These are phyloP conservation scores for Mareca penelope DNA, from an alignment of 2,797 vertebrate species.

Conservation along the genomic window DNA sequence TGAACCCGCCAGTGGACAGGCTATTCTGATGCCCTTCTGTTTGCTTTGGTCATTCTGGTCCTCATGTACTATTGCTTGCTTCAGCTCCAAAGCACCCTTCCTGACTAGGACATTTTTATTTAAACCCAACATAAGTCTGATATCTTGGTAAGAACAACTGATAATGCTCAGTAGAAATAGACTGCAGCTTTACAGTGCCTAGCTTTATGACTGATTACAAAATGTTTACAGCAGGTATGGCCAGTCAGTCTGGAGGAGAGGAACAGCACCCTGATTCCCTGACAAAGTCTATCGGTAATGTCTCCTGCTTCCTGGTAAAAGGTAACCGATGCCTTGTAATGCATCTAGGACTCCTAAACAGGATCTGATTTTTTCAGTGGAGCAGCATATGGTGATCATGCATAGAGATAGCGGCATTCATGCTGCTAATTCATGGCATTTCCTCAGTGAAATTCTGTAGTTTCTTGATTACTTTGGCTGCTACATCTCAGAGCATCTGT, in stretches of 20 bases:
- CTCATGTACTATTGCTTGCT: not conserved
- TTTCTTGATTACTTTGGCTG: not conserved
- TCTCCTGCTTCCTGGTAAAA: conserved; percentile 32
- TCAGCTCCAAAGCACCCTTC: not conserved
- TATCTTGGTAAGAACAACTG: conserved; percentile 4
- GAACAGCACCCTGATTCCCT: not conserved
- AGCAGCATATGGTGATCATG: not conserved
- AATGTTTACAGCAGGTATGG: not conserved
- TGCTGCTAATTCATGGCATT: not conserved
- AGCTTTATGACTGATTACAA: not conserved
- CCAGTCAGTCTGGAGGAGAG: not conserved
- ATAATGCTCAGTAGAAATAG: conserved; percentile 7
- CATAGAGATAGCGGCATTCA: not conserved
- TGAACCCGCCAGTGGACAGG: conserved; percentile 49
- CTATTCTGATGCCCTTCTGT: conserved; percentile 57
- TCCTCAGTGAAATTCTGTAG: not conserved
- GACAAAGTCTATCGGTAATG: not conserved
- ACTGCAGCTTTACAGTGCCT: not conserved
- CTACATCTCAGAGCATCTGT: not conserved
- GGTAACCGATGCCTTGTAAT: not conserved
- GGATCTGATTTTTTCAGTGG: not conserved
- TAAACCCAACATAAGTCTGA: not conserved
- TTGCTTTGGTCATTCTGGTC: not conserved
- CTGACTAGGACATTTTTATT: not conserved
- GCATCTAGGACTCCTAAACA: not conserved